Base-by-base conservation (phyloP, 2,888 invertebrate species). In the Gryllus longicercus region DNA sequence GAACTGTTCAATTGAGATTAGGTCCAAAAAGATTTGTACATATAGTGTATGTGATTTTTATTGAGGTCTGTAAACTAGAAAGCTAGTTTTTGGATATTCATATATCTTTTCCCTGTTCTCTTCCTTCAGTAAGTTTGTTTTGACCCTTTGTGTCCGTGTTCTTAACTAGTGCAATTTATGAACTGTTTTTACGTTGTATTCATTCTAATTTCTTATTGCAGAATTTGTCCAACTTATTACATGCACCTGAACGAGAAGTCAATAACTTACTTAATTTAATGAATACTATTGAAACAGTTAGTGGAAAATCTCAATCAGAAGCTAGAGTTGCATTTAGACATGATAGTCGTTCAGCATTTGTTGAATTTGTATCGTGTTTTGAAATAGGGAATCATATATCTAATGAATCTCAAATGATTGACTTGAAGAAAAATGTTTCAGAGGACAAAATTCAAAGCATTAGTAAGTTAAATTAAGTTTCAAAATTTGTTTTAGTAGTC, bases 351-450 rank as follows among this genome's bases (percentile, higher is more conserved):
- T 80, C 84, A 21, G 77, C 77, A 16, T 87, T 88, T 81, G 82
- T 86, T 5, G 85, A 86, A 77, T 88, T 86, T 83, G 81, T 88
- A 49, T 85, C 86, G 0, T 86, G 86, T 75, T 88, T 88, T 82
- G 86, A 87, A 21, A 85, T 87, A 79, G 86, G 85, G 4, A 50
- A 50, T 23, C 50, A 78, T 23, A 25, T 74, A 18, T 16, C 49
- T 10, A 51, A 79, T 50, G n/a, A 83, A 16, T 79, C 78, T 8
- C 78, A 86, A n/a, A 85, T 85, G 1, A 85, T 90, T 50, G 84
- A 84, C 78, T 85, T 91, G 51, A 88, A 89, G 78, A 85, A 86
- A 78, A 85, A 86, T 80, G 80, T 88, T 2, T 86, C 86, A 51
- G 86, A 87, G 8, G 86, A 86, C 16, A 85, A 86, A 81, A 84